phyloP scores from a whole-genome alignment of 2,888 invertebrate species.

The Bombylius major region DNA sequence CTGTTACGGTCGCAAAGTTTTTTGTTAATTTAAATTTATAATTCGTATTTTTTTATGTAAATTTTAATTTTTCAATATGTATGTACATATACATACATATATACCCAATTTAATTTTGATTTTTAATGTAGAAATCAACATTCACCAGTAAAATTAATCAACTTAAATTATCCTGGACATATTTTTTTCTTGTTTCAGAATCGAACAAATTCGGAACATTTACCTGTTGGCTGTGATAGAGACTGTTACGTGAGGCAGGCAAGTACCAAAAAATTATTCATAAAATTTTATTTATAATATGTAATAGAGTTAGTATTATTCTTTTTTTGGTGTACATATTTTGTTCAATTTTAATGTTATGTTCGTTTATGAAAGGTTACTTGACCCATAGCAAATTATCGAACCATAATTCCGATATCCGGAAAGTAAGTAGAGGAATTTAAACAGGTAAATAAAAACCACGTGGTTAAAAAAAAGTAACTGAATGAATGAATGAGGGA shows the following conservation, averaged over 20 bases:
- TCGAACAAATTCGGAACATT: constrained; percentile 37
- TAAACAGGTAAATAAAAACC: background rate
- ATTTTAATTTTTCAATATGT: too few species aligned
- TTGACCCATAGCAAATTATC: background rate
- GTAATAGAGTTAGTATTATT: too few species aligned
- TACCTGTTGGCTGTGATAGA: constrained; percentile 48
- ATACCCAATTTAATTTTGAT: too few species aligned
- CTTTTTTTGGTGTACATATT: too few species aligned
- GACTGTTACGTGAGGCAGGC: constrained; percentile 64
- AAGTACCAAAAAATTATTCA: constrained; percentile 25
- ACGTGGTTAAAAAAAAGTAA: background rate
- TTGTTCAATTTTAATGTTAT: too few species aligned
- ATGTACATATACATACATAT: too few species aligned
- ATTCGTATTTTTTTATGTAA: constrained; percentile 11
- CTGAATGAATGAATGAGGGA: background rate
- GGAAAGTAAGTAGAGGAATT: background rate
- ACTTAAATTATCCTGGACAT: too few species aligned
- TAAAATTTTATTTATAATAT: too few species aligned
- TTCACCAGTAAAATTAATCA: too few species aligned
- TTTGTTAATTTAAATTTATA: background rate
- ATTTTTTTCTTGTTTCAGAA: constrained; percentile 42
- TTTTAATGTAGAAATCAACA: too few species aligned
- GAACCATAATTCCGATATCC: background rate
- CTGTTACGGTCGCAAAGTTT: constrained; percentile 31
- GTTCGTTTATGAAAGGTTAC: background rate